Evolutionary conservation across 2,888 invertebrate species (phyloP).

Genomic region (Brachypalpus laphriformis): DNA sequence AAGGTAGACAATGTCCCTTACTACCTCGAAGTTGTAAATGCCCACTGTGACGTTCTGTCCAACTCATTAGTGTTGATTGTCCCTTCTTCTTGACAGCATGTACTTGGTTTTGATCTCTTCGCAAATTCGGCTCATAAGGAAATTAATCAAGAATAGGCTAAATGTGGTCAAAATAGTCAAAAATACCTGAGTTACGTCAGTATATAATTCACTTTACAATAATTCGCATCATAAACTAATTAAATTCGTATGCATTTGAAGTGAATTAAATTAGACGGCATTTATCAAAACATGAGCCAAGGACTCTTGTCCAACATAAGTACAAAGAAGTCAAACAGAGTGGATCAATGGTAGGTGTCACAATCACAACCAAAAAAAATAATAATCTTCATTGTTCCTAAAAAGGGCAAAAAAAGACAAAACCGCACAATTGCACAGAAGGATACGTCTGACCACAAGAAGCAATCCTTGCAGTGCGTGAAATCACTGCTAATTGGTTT

Average conservation of each 20-base stretch:
- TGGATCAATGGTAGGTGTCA: slow-evolving; percentile 31
- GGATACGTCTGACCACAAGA: slow-evolving; percentile 61
- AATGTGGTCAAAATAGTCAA: no score
- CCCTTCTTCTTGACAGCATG: no score
- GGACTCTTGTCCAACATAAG: not conserved
- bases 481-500: slow-evolving; percentile 70
- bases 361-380: not conserved
- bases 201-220: no score
- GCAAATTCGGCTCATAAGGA: no score
- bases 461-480: slow-evolving; percentile 63
- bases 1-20: no score
- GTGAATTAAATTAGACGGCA: slow-evolving; percentile 9
- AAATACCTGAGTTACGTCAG: no score
- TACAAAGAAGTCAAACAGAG: slow-evolving; percentile 7
- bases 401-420: slow-evolving; percentile 28
- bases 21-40: no score
- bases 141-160: no score
- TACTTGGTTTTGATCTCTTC: no score
- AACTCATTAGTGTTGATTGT: no score
- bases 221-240: not conserved
- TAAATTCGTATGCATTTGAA: not conserved
- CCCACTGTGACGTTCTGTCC: no score
- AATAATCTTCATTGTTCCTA: slow-evolving; percentile 12
- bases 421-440: slow-evolving; percentile 64
- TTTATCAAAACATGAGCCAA: not conserved